These are phyloP conservation scores for Sarcophaga variegata DNA, from an alignment of 2,888 invertebrate genomes.

Conservation along the genomic window DNA sequence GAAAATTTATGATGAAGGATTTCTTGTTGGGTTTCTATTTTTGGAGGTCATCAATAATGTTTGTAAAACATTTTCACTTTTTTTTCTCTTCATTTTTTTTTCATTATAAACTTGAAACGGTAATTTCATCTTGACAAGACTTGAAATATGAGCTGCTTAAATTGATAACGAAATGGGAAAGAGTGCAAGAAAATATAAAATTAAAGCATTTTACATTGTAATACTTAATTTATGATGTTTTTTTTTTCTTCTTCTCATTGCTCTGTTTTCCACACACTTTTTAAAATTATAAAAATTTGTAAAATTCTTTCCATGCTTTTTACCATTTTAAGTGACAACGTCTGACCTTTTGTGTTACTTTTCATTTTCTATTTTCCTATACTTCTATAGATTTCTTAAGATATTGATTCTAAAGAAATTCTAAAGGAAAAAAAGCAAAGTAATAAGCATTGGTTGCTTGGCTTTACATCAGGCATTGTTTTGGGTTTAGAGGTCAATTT, in stretches of 20 bases:
- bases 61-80: constrained; percentile 45
- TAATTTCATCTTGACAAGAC: constrained; percentile 54
- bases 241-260: background rate
- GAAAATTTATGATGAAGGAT: constrained; percentile 64
- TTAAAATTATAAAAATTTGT: background rate
- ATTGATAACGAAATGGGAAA: constrained; percentile 2
- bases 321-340: constrained; percentile 46
- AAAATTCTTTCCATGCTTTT: background rate
- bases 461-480: too few relatives aligned
- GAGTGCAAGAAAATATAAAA: constrained; percentile 1
- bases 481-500: too few relatives aligned
- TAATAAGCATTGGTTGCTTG: too few relatives aligned
- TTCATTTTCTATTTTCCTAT: constrained; percentile 21
- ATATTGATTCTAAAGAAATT: background rate
- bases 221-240: constrained; percentile 44
- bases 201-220: constrained; percentile 34
- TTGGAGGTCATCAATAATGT: constrained; percentile 65
- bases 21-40: constrained; percentile 2
- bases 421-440: constrained; percentile 1
- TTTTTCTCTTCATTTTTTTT: background rate
- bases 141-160: constrained; percentile 58
- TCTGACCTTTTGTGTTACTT: constrained; percentile 66
- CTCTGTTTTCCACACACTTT: background rate
- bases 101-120: constrained; percentile 42
- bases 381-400: background rate